Evolutionary conservation across 2,113 vertebrate genomes (phyloP), one percentile per base, ranked within the genome.

Genomic region (Cyprinodon variegatus): DNA sequence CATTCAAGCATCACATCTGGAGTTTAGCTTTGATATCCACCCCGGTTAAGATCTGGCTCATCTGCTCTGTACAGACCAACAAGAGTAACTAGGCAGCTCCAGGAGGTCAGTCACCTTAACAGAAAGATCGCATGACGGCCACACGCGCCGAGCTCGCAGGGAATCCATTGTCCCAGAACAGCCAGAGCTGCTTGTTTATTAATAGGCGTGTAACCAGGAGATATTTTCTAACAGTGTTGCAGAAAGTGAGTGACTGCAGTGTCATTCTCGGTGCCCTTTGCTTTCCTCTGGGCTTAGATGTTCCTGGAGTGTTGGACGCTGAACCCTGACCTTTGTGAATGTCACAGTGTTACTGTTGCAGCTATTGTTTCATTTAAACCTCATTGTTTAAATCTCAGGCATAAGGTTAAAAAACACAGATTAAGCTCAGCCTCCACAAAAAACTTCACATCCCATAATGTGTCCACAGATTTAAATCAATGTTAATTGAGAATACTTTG

Each of bases 151-250:
- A 43, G 50, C 63, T 46, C n/a, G 22, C 71, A 13, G 64, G 36
- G 41, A n/a, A 15, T 13, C 53, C 40, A 76, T 84, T 76, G 82
- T 89, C 71, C 43, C 20, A 3, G 61, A 70, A 71, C 61, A 37
- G 40, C 74, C 41, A n/a, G 22, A 12, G 61, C 41, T 11, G 62
- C 50, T 22, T 72, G 72, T 72, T 79, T 84, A 81, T 82, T 74
- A 65, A 79, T 72, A 82, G 29, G 46, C 22, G 37, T 46, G 68
- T 78, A 78, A 65, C 78, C 29, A 17, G 61, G 40, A 10, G 36
- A n/a, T 61, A 8, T 37, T 61, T 15, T 76, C 60, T 53, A 40
- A 43, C 13, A 29, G 15, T 36, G 63, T 61, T 38, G 17, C 71
- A 61, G 11, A 71, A 61, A 67, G 69, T 40, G 67, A 66, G 39